Conservation (phyloP, 2,888 invertebrate species). For the Leptinotarsa juncta region DNA sequence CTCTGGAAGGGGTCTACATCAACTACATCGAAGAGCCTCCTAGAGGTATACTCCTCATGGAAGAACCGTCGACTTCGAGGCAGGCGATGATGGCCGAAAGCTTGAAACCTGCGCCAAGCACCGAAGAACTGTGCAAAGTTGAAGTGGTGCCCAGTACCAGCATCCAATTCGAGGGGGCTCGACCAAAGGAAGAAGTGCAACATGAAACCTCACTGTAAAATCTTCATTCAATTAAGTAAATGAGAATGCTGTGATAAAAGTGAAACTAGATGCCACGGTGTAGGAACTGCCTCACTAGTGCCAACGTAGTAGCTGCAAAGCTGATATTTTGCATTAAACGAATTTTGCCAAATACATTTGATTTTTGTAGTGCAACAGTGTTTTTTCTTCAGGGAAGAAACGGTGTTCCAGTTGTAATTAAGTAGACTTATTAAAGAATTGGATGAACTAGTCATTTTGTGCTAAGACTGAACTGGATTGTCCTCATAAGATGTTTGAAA, state of each 20-base stretch:
- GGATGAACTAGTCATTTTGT: constrained; percentile 40
- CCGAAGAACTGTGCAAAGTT: constrained; percentile 50
- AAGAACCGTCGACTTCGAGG: constrained; percentile 63
- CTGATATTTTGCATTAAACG: constrained; percentile 31
- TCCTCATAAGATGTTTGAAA: constrained; percentile 12
- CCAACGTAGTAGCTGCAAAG: constrained; percentile 50
- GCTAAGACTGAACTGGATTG: constrained; percentile 40
- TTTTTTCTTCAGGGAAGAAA: constrained; percentile 18
- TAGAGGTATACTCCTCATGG: constrained; percentile 37
- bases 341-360: constrained; percentile 39
- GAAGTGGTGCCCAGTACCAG: constrained; percentile 65
- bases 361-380: constrained; percentile 33
- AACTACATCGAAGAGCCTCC: constrained; percentile 72
- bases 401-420: constrained; percentile 23
- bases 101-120: constrained; percentile 64
- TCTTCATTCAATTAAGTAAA: constrained; percentile 23
- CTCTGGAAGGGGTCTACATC: constrained; percentile 72
- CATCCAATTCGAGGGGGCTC: constrained; percentile 64
- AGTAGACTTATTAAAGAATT: constrained; percentile 25
- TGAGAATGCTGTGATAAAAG: constrained; percentile 56
- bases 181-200: constrained; percentile 62
- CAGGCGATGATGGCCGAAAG: constrained; percentile 39
- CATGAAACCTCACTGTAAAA: constrained; percentile 63
- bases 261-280: constrained; percentile 58
- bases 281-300: constrained; percentile 58